These are phyloP conservation scores for Mormyrus hasselquistii DNA, from an alignment of 2,797 vertebrate genomes.

Conservation along the genomic window DNA sequence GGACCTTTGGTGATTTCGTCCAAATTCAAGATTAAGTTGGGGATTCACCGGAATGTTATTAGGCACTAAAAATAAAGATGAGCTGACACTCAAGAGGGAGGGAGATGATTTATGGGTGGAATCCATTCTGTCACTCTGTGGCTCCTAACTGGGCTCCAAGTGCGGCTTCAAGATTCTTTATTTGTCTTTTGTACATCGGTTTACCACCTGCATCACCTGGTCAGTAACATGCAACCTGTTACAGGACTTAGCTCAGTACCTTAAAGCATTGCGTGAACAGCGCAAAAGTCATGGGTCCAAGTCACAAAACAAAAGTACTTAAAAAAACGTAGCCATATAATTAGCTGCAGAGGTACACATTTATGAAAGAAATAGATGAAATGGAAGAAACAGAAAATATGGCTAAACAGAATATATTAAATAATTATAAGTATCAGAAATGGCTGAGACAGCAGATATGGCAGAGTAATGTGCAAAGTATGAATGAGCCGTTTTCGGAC, in stretches of 20 bases:
- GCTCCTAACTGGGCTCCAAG: not conserved
- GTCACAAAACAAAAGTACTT: not conserved
- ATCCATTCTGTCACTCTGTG: slow-evolving; percentile 29
- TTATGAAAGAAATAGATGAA: not conserved
- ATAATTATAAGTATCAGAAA: not conserved
- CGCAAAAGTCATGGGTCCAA: not conserved
- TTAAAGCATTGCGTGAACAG: not conserved
- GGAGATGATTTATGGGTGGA: slow-evolving; percentile 19
- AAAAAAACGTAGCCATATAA: not conserved
- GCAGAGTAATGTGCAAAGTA: not conserved
- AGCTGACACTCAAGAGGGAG: slow-evolving; percentile 43
- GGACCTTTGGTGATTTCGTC: not conserved
- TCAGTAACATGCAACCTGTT: not conserved
- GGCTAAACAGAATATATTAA: not conserved
- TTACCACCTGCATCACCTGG: not conserved
- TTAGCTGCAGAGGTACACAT: not conserved
- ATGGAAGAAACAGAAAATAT: not conserved
- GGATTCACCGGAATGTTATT: slow-evolving; percentile 14
- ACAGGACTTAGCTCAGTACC: not conserved
- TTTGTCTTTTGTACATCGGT: not conserved
- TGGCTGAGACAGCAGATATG: not conserved
- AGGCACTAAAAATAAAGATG: slow-evolving; percentile 29
- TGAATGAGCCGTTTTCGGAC: not conserved
- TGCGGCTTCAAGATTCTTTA: not conserved
- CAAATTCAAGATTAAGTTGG: not conserved